Base-by-base conservation (phyloP, 2,888 invertebrate genomes). In the Baronia brevicornis region DNA sequence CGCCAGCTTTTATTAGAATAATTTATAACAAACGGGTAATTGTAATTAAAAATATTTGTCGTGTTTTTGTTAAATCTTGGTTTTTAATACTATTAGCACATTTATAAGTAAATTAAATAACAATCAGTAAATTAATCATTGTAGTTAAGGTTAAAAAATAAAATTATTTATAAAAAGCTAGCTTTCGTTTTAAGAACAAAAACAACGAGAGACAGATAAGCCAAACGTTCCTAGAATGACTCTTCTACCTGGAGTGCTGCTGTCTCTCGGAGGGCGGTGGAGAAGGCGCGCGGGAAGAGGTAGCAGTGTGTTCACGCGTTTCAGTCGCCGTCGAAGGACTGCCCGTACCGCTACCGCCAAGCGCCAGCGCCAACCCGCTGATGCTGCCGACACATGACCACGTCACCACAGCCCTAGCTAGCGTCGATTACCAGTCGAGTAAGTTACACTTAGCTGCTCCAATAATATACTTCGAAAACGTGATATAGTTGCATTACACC, bases 331-430 rank as follows among this genome's bases (percentile, higher is more conserved):
- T 41, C 38, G 67, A 60, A 12, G 79, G 79, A 40, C 78, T 80
- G 69, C 75, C 74, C 22, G 70, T 62, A 41, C 79, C 66, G 70
- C 75, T 80, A 57, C 84, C 68, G 47, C 84, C 85, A 59, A 86
- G 77, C 68, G 86, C 86, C 80, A 85, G 53, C 74, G 85, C 86
- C 84, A 85, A 53, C 61, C 85, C 85, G 82, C 68, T 82, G 79
- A 85, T 84, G 73, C 86, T 86, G 85, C 64, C 73, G 79, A 84
- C 77, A 84, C 84, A 82, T 61, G 73, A 78, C 79, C 70, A 80
- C 67, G 75, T 84, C 80, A 84, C 80, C 80, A 79, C 66, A 71
- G 69, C 78, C 78, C 78, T 74, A 73, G n/a, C n/a, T n/a, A 28
- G 62, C 69, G 58, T 57, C 54, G 49, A 51, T 51, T 56, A 51